Percentiles rank a stretch among this genome's conserved stretches.
phyloP scores from a whole-genome alignment of 2,888 invertebrate genomes.

The Agonopterix subpropinquella region DNA sequence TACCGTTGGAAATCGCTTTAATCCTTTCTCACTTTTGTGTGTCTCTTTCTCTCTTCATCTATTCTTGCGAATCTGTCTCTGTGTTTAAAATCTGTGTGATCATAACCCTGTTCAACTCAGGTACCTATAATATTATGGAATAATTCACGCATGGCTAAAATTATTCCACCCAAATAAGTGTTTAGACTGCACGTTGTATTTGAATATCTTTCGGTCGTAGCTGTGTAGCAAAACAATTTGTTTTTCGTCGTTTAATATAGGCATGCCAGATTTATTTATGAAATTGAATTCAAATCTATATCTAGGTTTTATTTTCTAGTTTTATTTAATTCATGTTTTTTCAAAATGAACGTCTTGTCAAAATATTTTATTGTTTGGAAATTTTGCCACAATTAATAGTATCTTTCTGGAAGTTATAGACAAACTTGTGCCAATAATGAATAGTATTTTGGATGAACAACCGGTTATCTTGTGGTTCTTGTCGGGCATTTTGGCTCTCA shows the following conservation, averaged over 20 bases:
- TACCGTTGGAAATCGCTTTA: slow-evolving; percentile 40
- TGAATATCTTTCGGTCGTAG: slow-evolving; percentile 44
- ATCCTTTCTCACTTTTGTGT: slow-evolving; percentile 39
- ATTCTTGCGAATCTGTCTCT: slow-evolving; percentile 39
- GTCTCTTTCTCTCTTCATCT: slow-evolving; percentile 45
- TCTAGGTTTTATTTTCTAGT: too few species aligned
- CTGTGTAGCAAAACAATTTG: slow-evolving; percentile 54
- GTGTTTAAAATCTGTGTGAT: slow-evolving; percentile 51
- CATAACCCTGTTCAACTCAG: slow-evolving; percentile 44
- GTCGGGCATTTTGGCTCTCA: slow-evolving; percentile 78
- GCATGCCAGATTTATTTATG: slow-evolving; percentile 45
- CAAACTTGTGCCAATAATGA: not conserved
- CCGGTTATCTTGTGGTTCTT: slow-evolving; percentile 70
- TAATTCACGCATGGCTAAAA: slow-evolving; percentile 64
- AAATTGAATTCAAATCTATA: not conserved
- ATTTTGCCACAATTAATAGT: not conserved
- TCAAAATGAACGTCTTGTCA: not conserved
- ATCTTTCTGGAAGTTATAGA: not conserved
- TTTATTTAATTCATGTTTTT: not conserved
- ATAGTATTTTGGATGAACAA: slow-evolving; percentile 24
- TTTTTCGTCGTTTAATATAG: slow-evolving; percentile 44
- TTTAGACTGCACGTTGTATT: slow-evolving; percentile 73
- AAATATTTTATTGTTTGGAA: not conserved
- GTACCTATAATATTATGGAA: slow-evolving; percentile 36
- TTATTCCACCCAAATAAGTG: slow-evolving; percentile 57